phyloP scores from a whole-genome alignment of 2,888 invertebrate genomes.

The Netelia inedita region DNA sequence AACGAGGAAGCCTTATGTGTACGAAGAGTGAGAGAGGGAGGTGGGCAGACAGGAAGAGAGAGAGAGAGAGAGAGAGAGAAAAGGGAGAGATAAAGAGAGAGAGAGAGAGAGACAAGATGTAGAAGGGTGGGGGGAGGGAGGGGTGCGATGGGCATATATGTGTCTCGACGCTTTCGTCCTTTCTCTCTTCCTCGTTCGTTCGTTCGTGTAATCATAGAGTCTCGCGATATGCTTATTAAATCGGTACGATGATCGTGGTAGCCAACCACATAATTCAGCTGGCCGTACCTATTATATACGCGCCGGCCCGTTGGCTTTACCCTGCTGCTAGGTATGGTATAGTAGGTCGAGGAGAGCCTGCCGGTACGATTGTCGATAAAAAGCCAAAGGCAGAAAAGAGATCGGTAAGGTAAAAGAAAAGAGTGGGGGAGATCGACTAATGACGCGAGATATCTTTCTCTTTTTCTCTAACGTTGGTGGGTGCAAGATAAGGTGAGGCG shows the following conservation, averaged over 20 bases:
- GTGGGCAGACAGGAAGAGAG: neutral
- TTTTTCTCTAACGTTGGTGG: neutral
- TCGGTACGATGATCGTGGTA: conserved; percentile 70
- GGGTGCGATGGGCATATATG: neutral
- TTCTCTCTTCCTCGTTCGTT: conserved; percentile 16
- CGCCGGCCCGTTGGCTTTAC: neutral
- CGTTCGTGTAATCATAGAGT: conserved; percentile 68
- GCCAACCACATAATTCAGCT: conserved; percentile 53
- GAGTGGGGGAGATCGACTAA: neutral
- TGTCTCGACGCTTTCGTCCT: conserved; percentile 12
- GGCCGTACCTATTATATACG: conserved; percentile 43
- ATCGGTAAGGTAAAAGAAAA: neutral
- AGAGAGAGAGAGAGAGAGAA: conserved; percentile 7
- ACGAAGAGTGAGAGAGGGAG: neutral
- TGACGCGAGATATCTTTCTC: too few relatives aligned
- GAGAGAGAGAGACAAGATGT: neutral
- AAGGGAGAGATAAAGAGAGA: conserved; percentile 3
- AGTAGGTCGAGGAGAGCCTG: conserved; percentile 32
- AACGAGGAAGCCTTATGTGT: neutral
- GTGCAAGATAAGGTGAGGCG: neutral
- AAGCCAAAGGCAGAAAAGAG: neutral
- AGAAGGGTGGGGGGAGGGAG: too few relatives aligned
- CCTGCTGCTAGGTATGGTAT: conserved; percentile 7
- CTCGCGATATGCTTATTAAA: conserved; percentile 80
- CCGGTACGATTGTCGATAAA: conserved; percentile 42